Base-by-base conservation (phyloP, 1,140 invertebrate genomes). In the Dendroctonus valens region DNA sequence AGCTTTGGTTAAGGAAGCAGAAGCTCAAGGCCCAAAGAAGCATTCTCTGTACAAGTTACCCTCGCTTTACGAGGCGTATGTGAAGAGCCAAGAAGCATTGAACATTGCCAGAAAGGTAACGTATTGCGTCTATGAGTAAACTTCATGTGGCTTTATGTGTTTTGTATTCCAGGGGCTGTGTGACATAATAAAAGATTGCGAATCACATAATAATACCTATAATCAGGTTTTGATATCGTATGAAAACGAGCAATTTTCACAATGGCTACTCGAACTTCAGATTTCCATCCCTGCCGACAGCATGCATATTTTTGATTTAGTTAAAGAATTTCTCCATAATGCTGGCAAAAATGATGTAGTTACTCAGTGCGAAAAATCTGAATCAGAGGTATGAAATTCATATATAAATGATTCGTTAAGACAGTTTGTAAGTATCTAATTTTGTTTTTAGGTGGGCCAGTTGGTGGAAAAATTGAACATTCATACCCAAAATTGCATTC, bases 241-340 rank as follows among this genome's bases (percentile, higher is more conserved):
- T 6, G 84, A 87, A 68, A 87, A 89, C 2, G 78, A 85, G 0
- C 85, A 91, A 65, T 79, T 92, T 40, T 81, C 86, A 64, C 82
- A 87, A 58, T 92, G 91, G 90, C 80, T 89, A 5, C 74, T 83
- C 44, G 89, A 93, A 67, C 79, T 89, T 3, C 87, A 84, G 39
- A 81, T 80, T 6, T 81, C 83, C 2, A 79, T 81, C 14, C 80
- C 81, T 48, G 81, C 83, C 15, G 83, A 87, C 6, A 82, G 82
- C 4, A 80, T 84, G 66, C 81, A 85, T 7, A 89, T 92, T 44
- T 93, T 93, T 73, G 86, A 91, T 72, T 81, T 91, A 11, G 90
- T 94, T 3, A 89, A 87, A 73, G 91, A 94, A 54, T 94, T 95
- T 72, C 78, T 95, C 3, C 88, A 91, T 48, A 92, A 92, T 60